Evolutionary conservation across 2,113 vertebrate species (phyloP).

Genomic region (Nyctereutes procyonoides): DNA sequence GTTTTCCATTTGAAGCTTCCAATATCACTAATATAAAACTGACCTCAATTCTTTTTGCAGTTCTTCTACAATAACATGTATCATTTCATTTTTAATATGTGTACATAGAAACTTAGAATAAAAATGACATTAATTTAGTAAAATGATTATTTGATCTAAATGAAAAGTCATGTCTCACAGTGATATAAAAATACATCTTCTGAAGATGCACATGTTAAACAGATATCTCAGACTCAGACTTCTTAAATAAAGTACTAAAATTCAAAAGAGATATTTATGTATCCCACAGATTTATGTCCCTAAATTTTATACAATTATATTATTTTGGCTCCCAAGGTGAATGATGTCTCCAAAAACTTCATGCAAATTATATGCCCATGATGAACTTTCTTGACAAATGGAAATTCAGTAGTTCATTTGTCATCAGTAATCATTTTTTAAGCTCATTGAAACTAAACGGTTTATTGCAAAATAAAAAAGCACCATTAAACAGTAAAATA

Average conservation of each 20-base stretch:
- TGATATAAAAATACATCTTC: background rate
- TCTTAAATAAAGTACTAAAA: conserved; percentile 41
- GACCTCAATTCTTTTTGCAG: conserved; percentile 33
- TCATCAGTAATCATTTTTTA: conserved; percentile 35
- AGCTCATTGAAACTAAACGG: conserved; percentile 2
- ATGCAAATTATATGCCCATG: conserved; percentile 6
- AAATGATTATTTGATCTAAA: conserved; percentile 37
- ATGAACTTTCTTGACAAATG: conserved; percentile 26
- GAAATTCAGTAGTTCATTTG: background rate
- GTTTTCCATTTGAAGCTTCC: conserved; percentile 37
- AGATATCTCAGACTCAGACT: background rate
- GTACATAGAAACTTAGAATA: background rate
- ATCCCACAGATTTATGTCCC: background rate
- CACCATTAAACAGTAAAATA: conserved; percentile 16
- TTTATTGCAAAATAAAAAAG: conserved; percentile 52
- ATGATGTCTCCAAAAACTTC: background rate
- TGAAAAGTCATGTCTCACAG: background rate
- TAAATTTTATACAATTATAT: background rate
- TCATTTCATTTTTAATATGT: conserved; percentile 42
- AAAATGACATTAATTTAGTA: conserved; percentile 25
- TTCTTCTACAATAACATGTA: conserved; percentile 36
- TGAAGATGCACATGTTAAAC: background rate
- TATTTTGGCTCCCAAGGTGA: conserved; percentile 7
- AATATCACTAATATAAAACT: conserved; percentile 40
- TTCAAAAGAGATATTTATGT: background rate